Base-by-base conservation (phyloP, 2,888 invertebrate genomes). In the Subacronicta megacephala region DNA sequence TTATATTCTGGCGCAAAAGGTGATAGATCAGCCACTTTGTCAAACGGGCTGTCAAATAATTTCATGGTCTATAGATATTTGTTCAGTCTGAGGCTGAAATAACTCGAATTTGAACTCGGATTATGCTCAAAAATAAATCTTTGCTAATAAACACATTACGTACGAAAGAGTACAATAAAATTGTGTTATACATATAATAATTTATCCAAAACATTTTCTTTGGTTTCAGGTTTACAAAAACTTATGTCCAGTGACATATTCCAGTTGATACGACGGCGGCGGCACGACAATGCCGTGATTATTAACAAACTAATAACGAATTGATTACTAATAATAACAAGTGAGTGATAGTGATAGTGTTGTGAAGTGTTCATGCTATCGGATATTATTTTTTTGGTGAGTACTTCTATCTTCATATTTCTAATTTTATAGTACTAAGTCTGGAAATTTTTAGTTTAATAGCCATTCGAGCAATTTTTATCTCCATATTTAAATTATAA, bases 161-260 rank as follows among this genome's bases (percentile, higher is more conserved):
- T 20, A 1, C 20, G 6, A 3, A 0, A 9, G 9, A 23, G 7
- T 9, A 23, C 6, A 23, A 0, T 9, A 23, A 7, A 6, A 3
- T 29, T 29, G 0, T 29, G 3, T 12, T 12, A 29, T 3, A 29
- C 2, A 26, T 26, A 29, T n/a, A n/a, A n/a, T n/a, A n/a, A n/a
- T 3, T 29, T n/a, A n/a, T n/a, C 10, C 10, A 26, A 31, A n/a
- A n/a, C n/a, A 3, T 35, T 26, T 54, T 37, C n/a, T 37, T 53
- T 77, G 72, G 75, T 75, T 75, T 2, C 76, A 77, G 76, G 78
- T 78, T 78, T 78, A 54, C 35, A 31, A 35, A 64, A 78, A 77
- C 76, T 78, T 75, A 68, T 68, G 58, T 13, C 69, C 67, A 78
- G 78, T 78, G 78, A 60, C 66, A 42, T 45, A 47, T 38, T 45